Evolutionary conservation across 1,140 invertebrate genomes (phyloP), one percentile per base, ranked within the genome.

Genomic region (Coenobita brevimanus): DNA sequence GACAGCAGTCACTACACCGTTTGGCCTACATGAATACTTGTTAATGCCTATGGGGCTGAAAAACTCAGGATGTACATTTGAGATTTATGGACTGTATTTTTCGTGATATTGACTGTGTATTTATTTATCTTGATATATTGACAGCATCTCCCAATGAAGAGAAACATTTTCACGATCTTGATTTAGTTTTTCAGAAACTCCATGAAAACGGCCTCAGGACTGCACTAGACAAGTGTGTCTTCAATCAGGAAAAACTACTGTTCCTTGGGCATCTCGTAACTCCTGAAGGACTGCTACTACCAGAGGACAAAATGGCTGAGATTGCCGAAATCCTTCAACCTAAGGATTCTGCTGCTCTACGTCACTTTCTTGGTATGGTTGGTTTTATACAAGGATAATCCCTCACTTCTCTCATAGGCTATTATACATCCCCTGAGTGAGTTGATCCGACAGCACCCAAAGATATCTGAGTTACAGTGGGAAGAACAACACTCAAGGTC

Each of bases 161-260:
- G 24, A n/a, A 50, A 3, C 36, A 76, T 38, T 76, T 41, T 50
- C 36, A 24, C 24, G 62, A 64, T 17, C 62, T 64, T 3, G 62
- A 64, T 3, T 17, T 64, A 64, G 17, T 64, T 36, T 50, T 76
- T 4, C 73, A 41, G 73, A 38, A 76, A 24, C 73, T 38, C n/a
- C 73, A 41, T 3, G n/a, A 38, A 76, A 3, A 76, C 73, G 24
- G 15, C 43, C 73, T 76, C 73, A 41, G 36, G 73, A 76, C 24
- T 33, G 24, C 73, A 3, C 21, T 50, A 36, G 36, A 50, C 43
- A 76, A 50, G 73, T 50, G 36, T 2, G 36, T 76, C 36, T 54
- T 30, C 78, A 60, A 80, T 30, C 78, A 60, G 46, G 27, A 80
- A 80, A 80, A 50, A 8, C 78, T 30, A 80, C 50, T 27, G 10